phyloP scores from a whole-genome alignment of 2,888 invertebrate species.

The Nyleta sp. region DNA sequence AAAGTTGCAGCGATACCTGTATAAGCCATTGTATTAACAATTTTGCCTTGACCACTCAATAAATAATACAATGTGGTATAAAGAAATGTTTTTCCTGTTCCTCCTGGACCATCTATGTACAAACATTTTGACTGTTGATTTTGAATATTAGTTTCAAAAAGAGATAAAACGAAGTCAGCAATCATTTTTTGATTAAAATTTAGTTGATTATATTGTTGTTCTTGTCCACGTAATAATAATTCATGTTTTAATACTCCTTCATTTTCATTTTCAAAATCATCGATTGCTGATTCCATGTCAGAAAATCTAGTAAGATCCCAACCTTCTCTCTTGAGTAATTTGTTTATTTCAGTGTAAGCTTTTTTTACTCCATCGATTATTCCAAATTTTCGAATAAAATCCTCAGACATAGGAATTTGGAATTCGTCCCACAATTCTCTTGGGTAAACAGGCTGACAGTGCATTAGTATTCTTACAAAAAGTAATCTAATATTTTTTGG shows the following conservation, averaged over 20 bases:
- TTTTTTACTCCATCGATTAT: background rate
- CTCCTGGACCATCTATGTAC: background rate
- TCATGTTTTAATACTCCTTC: no score
- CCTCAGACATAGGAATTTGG: background rate
- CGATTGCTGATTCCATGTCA: background rate
- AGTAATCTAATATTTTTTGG: background rate
- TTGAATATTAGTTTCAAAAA: background rate
- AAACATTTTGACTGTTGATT: background rate
- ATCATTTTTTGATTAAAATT: background rate
- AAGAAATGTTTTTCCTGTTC: background rate
- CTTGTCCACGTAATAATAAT: no score
- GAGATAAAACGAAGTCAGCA: background rate
- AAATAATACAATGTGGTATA: background rate
- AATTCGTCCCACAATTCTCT: background rate
- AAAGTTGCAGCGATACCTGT: slow-evolving; percentile 52
- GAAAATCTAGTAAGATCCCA: background rate
- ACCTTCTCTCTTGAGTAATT: background rate
- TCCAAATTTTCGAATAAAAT: background rate
- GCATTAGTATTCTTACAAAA: slow-evolving; percentile 14
- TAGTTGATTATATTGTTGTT: background rate
- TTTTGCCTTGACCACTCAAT: background rate
- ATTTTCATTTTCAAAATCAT: no score
- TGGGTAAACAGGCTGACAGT: slow-evolving; percentile 1
- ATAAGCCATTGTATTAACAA: slow-evolving; percentile 48
- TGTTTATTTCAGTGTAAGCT: background rate